Evolutionary conservation across 2,113 vertebrate species (phyloP), one percentile per base, ranked within the genome.

Genomic region (Psittacus erithacus): DNA sequence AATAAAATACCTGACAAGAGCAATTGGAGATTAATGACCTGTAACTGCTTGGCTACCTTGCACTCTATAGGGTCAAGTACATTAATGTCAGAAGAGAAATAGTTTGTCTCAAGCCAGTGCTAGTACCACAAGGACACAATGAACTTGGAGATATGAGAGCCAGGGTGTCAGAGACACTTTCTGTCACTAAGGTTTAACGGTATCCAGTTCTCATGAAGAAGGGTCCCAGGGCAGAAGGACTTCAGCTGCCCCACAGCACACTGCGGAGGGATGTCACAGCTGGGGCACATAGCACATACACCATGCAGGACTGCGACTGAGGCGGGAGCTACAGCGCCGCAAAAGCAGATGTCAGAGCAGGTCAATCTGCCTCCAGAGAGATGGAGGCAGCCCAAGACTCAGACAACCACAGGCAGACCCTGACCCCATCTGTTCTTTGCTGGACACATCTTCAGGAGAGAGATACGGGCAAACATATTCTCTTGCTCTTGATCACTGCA

Each of bases 201-300:
- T 29, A 39, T 39, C 19, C 2, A 0, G 3, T 35, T 76, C 23
- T 55, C 80, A 49, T 2, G 17, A 78, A n/a, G 31, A 68, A 64
- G 5, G 60, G 19, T 68, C n/a, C 43, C 22, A 31, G 19, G 1
- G 6, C 46, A 87, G 17, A 49, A 10, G 28, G 22, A 23, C 38
- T 63, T 39, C 1, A 77, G 59, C 46, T 80, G 12, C 59, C 43
- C 7, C 27, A 24, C 1, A 46, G 64, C 50, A 62, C 17, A 13
- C 0, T 17, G 15, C 0, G 0, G 59, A 77, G 3, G 7, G 44
- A 39, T 1, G 6, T 13, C 38, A 35, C 5, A 1, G 65, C 15
- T 1, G 0, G 28, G 17, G 17, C 63, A 67, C 0, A 1, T 13
- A 7, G 1, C 28, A 24, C 1, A 1, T 8, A 43, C 18, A 53